Base-by-base conservation (phyloP, 2,113 vertebrate species). In the Synchiropus splendidus region DNA sequence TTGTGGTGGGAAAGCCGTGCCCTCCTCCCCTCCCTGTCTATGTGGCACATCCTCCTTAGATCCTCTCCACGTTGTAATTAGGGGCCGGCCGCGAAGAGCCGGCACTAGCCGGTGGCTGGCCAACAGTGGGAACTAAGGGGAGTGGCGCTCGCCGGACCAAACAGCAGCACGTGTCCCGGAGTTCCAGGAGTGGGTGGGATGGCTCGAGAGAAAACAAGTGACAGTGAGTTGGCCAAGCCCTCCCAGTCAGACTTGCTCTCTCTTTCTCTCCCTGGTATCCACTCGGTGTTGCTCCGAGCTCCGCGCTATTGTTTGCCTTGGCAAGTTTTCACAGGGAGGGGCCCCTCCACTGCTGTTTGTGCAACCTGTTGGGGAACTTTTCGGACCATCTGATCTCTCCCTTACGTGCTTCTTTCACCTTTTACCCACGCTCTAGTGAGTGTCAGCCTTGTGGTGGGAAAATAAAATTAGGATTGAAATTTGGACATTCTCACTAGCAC, bases 41-140 rank as follows among this genome's bases (percentile, higher is more conserved):
- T 85, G 83, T 83, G 81, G 84, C 83, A 86, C 80, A 86, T 86
- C 83, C 79, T 83, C 71, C 76, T 83, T 54, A 82, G 82, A 82
- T 83, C 83, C 79, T 82, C 70, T 78, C 74, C 79, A 83, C 67
- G 61, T 75, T 83, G 79, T 86, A 85, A 86, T 86, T 85, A 85
- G 79, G 80, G 75, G 75, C 78, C 47, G 61, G 76, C 79, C 68
- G 61, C 81, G 73, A 66, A 72, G 54, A 69, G 63, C 51, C 58
- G 61, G 63, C 39, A 31, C 51, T 54, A 59, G 67, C 57, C 62
- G 15, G 60, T 40, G 67, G 68, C 57, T 46, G 57, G 64, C 66
- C 64, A 68, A 70, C 72, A 74, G 72, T 70, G 74, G 69, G 75
- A 73, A 70, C 67, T 12, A 55, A 76, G 53, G 70, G 73, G 71